These are phyloP conservation scores for Plodia interpunctella DNA, from an alignment of 1,140 invertebrate genomes.

Conservation along the genomic window DNA sequence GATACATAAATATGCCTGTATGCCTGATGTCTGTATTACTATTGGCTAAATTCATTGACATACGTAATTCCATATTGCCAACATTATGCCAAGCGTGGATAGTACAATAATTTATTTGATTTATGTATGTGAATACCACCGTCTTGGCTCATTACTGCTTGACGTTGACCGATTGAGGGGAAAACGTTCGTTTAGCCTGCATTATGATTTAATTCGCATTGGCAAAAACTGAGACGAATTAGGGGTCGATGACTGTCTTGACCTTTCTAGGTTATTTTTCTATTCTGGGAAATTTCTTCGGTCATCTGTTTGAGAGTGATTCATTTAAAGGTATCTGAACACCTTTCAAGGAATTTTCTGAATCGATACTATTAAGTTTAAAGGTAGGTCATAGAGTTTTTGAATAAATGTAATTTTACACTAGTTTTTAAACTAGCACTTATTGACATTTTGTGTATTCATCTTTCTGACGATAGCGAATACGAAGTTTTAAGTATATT, in stretches of 20 bases:
- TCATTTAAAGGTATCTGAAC: too few relatives aligned
- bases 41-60: neutral
- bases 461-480: too few relatives aligned
- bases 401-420: too few relatives aligned
- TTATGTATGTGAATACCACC: slow-evolving; percentile 7
- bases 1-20: too few relatives aligned
- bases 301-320: too few relatives aligned
- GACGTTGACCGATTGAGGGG: neutral
- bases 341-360: too few relatives aligned
- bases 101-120: slow-evolving; percentile 7
- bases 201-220: slow-evolving; percentile 1
- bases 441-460: too few relatives aligned
- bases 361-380: too few relatives aligned
- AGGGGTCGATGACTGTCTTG: neutral
- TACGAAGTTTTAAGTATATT: too few relatives aligned
- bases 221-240: slow-evolving; percentile 3
- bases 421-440: too few relatives aligned
- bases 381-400: too few relatives aligned
- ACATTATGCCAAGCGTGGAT: slow-evolving; percentile 3
- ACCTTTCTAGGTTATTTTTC: neutral
- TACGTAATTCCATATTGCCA: neutral
- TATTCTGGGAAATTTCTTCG: neutral
- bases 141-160: slow-evolving; percentile 3
- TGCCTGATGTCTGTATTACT: too few relatives aligned
- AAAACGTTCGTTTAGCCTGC: slow-evolving; percentile 1